Conservation (phyloP, 1,140 invertebrate species). For the Drosophila equinoxialis region DNA sequence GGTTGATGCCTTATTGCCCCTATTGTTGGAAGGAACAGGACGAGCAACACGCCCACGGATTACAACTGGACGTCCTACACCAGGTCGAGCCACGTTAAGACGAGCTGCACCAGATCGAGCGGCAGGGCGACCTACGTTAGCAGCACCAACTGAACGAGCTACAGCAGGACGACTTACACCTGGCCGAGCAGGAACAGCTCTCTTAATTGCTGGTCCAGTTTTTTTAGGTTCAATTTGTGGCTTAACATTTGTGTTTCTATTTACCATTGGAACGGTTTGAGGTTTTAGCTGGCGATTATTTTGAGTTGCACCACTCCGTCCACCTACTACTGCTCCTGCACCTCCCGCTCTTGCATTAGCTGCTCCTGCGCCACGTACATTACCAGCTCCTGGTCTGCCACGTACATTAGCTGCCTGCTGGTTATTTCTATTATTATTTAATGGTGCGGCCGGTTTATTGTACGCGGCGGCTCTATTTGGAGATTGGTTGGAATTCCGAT, state of each 20-base stretch:
- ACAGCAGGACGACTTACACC: background rate
- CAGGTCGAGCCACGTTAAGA: background rate
- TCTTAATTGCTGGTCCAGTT: background rate
- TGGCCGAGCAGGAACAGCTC: background rate
- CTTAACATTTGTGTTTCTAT: background rate
- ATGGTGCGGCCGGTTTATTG: background rate
- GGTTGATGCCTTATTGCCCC: background rate
- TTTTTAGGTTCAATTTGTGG: background rate
- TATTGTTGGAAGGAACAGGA: background rate
- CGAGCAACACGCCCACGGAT: background rate
- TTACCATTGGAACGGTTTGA: background rate
- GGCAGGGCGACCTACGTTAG: background rate
- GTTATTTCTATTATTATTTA: background rate
- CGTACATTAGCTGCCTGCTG: background rate
- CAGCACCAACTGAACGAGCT: background rate
- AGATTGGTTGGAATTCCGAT: conserved; percentile 4
- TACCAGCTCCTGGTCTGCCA: no score
- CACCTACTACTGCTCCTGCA: background rate
- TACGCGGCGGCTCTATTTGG: background rate
- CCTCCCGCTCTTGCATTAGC: no score
- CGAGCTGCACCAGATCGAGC: background rate
- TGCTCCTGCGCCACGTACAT: no score
- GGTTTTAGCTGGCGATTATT: background rate
- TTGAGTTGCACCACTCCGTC: background rate
- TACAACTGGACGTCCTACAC: background rate